These are phyloP conservation scores for Ferrisia virgata DNA, from an alignment of 2,888 invertebrate species.

Conservation along the genomic window DNA sequence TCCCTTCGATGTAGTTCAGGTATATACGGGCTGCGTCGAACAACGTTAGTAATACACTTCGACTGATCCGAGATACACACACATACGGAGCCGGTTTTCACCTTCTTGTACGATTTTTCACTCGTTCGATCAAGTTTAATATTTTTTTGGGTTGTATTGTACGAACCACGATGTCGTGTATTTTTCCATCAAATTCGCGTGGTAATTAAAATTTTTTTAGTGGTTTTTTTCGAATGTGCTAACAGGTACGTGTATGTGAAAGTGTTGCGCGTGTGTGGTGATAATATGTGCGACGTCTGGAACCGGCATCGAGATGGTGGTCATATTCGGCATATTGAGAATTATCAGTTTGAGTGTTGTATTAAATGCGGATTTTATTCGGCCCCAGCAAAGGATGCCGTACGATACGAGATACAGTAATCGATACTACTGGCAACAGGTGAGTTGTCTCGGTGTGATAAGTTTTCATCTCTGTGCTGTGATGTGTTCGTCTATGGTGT, in stretches of 20 bases:
- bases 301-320: not conserved
- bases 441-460: not conserved
- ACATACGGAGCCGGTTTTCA: not conserved
- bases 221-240: no score
- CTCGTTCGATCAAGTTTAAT: not conserved
- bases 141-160: no score
- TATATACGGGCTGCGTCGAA: slow-evolving; percentile 7
- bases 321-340: not conserved
- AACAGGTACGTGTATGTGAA: not conserved
- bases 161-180: no score
- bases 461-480: no score
- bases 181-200: not conserved
- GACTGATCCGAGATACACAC: not conserved
- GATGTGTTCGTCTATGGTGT: no score
- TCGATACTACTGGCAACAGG: not conserved
- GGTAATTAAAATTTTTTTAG: not conserved
- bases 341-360: not conserved
- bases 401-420: not conserved
- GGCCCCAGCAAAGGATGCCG: not conserved
- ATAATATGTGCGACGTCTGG: slow-evolving; percentile 2
- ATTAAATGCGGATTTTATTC: not conserved
- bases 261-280: not conserved
- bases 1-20: slow-evolving; percentile 35
- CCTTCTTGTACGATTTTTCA: not conserved
- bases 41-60: not conserved